Evolutionary conservation across 2,113 vertebrate genomes (phyloP).

Genomic region (Gnathonemus longibarbis): DNA sequence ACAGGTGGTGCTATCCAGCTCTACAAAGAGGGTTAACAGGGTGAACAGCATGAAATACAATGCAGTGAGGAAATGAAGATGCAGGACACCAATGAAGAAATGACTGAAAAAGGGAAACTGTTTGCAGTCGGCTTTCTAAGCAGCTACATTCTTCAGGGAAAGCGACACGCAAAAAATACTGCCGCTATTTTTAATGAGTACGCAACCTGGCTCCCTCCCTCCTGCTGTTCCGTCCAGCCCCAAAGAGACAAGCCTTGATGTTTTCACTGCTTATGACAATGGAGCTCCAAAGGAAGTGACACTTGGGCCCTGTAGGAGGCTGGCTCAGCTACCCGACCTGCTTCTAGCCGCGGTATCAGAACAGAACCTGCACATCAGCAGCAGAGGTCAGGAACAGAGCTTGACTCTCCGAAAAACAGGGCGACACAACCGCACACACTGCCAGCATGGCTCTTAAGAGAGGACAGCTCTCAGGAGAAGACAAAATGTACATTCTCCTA

Average conservation of each 20-base stretch:
- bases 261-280: neutral
- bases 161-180: neutral
- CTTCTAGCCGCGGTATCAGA: neutral
- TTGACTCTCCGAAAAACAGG: neutral
- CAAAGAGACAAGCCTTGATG: neutral
- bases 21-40: neutral
- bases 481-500: neutral
- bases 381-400: neutral
- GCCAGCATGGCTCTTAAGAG: neutral
- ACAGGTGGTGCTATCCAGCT: neutral
- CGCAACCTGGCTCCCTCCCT: neutral
- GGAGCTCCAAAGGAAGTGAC: neutral
- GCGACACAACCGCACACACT: neutral
- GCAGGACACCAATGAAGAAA: neutral
- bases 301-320: neutral
- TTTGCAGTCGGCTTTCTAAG: neutral
- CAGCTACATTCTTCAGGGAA: neutral
- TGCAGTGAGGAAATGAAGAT: neutral
- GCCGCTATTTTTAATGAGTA: neutral
- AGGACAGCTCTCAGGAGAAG: neutral
- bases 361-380: neutral
- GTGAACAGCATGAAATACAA: neutral
- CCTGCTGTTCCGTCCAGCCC: neutral
- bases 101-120: neutral
- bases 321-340: neutral